phyloP scores from a whole-genome alignment of 2,888 invertebrate genomes.

The Lissonota sp. region DNA sequence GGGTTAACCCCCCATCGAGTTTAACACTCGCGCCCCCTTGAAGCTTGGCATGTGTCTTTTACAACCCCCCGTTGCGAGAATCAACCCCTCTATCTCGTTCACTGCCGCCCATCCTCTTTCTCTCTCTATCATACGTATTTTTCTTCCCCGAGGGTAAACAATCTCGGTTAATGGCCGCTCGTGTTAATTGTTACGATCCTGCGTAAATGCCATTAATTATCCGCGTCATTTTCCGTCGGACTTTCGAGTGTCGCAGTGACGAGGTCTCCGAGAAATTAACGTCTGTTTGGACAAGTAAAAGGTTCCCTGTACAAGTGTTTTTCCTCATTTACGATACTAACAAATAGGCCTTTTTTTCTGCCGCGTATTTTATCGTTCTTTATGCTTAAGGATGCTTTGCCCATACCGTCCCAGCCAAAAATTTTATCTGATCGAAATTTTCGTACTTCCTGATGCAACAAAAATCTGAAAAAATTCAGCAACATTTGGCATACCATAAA shows the following conservation, averaged over 20 bases:
- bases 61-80: neutral
- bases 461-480: no score
- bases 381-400: no score
- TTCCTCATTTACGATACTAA: neutral
- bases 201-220: conserved; percentile 29
- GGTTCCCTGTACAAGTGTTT: neutral
- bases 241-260: neutral
- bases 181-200: conserved; percentile 40
- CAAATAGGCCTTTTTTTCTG: neutral
- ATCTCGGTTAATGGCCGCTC: conserved; percentile 29
- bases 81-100: neutral
- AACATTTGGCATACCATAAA: no score
- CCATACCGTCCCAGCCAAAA: no score
- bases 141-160: conserved; percentile 29
- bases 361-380: no score
- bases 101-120: no score
- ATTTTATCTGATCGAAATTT: no score
- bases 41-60: conserved; percentile 13
- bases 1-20: conserved; percentile 18
- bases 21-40: conserved; percentile 5
- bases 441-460: no score
- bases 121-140: conserved; percentile 4
- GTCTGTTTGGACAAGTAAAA: conserved; percentile 22
- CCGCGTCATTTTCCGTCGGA: conserved; percentile 11
- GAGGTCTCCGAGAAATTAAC: conserved; percentile 2